Percentiles rank a stretch among this genome's conserved stretches.
Evolutionary conservation across 2,888 invertebrate species (phyloP).

Genomic region (Therioaphis trifolii): DNA sequence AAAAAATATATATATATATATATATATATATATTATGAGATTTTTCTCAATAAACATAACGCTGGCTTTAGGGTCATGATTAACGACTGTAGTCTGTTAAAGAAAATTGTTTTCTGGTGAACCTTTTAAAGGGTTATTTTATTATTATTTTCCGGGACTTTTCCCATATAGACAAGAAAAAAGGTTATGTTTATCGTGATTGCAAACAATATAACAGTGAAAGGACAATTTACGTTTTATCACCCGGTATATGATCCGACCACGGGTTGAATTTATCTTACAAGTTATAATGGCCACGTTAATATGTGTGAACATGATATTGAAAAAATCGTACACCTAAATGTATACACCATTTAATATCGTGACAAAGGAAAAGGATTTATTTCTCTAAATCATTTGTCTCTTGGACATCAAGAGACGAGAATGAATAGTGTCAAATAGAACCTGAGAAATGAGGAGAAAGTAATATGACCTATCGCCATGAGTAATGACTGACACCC

Average conservation of each 20-base stretch:
- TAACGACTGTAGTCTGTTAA: background rate
- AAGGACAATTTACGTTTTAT: background rate
- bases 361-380: background rate
- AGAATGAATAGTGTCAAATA: constrained; percentile 27
- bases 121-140: background rate
- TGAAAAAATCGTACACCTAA: background rate
- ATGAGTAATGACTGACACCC: constrained; percentile 54
- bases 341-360: constrained; percentile 19
- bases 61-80: background rate
- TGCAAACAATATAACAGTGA: background rate
- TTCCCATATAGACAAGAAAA: background rate
- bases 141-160: background rate
- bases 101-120: background rate
- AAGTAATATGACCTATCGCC: constrained; percentile 46
- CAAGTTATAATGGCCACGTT: no score
- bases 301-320: background rate
- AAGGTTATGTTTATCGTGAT: background rate
- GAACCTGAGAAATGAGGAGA: constrained; percentile 36
- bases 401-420: background rate
- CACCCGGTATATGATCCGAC: background rate
- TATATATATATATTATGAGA: background rate
- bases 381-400: constrained; percentile 24
- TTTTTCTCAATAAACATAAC: background rate
- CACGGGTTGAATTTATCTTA: background rate
- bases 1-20: no score